Evolutionary conservation across 2,797 vertebrate species (phyloP).

Genomic region (Anabacerthia variegaticeps): DNA sequence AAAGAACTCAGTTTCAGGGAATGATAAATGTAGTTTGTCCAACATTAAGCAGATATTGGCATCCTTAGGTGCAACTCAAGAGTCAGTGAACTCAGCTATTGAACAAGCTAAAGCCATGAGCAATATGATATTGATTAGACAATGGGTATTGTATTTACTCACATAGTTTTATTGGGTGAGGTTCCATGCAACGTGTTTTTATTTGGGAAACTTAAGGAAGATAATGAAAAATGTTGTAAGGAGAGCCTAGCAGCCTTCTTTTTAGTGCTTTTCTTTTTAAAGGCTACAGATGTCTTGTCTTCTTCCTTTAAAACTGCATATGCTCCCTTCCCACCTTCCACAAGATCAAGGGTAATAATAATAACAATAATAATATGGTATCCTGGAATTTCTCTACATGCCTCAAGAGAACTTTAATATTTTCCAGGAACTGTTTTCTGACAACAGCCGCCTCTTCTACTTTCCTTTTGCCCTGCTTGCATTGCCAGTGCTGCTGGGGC

Average conservation of each 20-base stretch:
- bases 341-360: slow-evolving; percentile 44
- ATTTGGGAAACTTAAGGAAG: slow-evolving; percentile 55
- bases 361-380: slow-evolving; percentile 15
- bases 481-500: not conserved
- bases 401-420: slow-evolving; percentile 42
- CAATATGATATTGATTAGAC: slow-evolving; percentile 76
- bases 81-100: slow-evolving; percentile 70
- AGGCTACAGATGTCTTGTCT: slow-evolving; percentile 41
- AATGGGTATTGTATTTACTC: slow-evolving; percentile 67
- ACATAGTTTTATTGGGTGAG: slow-evolving; percentile 70
- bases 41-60: slow-evolving; percentile 73
- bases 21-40: slow-evolving; percentile 68
- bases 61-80: slow-evolving; percentile 61
- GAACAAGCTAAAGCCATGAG: slow-evolving; percentile 70
- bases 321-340: not conserved
- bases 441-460: not conserved
- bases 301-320: not conserved
- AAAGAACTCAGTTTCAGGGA: slow-evolving; percentile 48
- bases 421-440: slow-evolving; percentile 42
- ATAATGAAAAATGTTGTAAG: slow-evolving; percentile 54
- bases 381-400: slow-evolving; percentile 49
- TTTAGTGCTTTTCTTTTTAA: slow-evolving; percentile 33
- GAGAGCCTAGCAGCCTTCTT: not conserved
- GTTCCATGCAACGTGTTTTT: slow-evolving; percentile 49
- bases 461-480: not conserved